A percentile compares a stretch with the other conserved stretches of the same genome.
phyloP scores from a whole-genome alignment of 2,888 invertebrate genomes.

The Drosophila paranaensis region DNA sequence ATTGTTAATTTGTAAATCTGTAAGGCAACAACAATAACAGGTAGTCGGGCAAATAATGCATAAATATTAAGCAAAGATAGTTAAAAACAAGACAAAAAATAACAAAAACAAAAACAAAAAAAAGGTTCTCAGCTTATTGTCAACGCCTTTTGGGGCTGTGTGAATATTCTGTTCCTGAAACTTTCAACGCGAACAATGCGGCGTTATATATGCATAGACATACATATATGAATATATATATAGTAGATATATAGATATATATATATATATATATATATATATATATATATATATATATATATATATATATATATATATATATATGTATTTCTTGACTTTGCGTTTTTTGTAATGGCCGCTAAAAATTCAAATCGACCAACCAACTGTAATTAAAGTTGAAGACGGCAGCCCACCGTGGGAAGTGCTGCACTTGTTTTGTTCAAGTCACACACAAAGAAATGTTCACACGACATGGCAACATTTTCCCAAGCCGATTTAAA shows the following conservation, averaged over 20 bases:
- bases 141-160: conserved; percentile 73
- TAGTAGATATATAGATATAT: conserved; percentile 2
- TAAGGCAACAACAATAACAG: conserved; percentile 48
- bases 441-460: conserved; percentile 31
- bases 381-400: conserved; percentile 78
- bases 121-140: conserved; percentile 58
- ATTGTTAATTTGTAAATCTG: conserved; percentile 77
- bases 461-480: conserved; percentile 71
- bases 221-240: background rate
- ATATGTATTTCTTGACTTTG: conserved; percentile 62
- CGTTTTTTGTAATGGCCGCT: conserved; percentile 62
- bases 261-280: conserved; percentile 5
- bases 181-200: conserved; percentile 68
- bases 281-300: no score
- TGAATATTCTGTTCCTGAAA: conserved; percentile 74
- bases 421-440: conserved; percentile 77
- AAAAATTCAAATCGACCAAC: conserved; percentile 66
- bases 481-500: conserved; percentile 75
- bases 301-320: conserved; percentile 2
- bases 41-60: conserved; percentile 59
- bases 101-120: conserved; percentile 27
- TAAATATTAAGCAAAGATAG: conserved; percentile 71
- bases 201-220: conserved; percentile 44
- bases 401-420: conserved; percentile 67
- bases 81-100: conserved; percentile 15